Base-by-base conservation (phyloP, 2,888 invertebrate species). In the Drosophila vallismaia region DNA sequence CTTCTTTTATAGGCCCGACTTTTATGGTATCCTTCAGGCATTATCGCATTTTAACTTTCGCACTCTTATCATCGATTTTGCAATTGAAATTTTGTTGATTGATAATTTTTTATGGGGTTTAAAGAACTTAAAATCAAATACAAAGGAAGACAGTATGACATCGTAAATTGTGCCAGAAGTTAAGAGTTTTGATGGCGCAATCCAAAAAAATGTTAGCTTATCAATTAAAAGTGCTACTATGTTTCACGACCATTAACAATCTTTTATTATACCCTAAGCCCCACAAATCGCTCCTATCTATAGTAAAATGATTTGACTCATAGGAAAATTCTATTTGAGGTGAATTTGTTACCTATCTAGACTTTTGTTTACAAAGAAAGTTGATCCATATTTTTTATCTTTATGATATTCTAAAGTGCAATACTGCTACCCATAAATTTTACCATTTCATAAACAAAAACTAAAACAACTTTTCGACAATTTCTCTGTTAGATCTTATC, bases 11-110 rank as follows among this genome's bases (percentile, higher is more conserved):
- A 42, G 36, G 36, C n/a, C 4, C 6, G 12, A 19, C 40, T 14
- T 42, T 42, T 42, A 42, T 42, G 40, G 40, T 42, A 42, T 42
- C 40, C 40, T 19, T 42, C 8, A 1, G 19, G 19, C 40, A 4
- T 42, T 42, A 42, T 42, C 40, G 19, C 19, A 8, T 9, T 14
- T 42, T n/a, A 19, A 42, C n/a, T 36, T 1, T 36, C 36, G 36
- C n/a, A 36, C n/a, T 36, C 12, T 42, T 42, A 42, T 42, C 40
- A 42, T 36, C n/a, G 36, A 19, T 42, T 42, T 42, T 12, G 40
- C 19, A 42, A 42, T 19, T 8, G 40, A 8, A 14, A 19, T 42
- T 42, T 36, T 36, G 36, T n/a, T 36, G 36, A 36, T 36, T 36
- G 14, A 9, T 42, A 7, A 14, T 3, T 42, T 19, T 14, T 2